phyloP scores from a whole-genome alignment of 2,797 vertebrate species.

The Podargus strigoides region DNA sequence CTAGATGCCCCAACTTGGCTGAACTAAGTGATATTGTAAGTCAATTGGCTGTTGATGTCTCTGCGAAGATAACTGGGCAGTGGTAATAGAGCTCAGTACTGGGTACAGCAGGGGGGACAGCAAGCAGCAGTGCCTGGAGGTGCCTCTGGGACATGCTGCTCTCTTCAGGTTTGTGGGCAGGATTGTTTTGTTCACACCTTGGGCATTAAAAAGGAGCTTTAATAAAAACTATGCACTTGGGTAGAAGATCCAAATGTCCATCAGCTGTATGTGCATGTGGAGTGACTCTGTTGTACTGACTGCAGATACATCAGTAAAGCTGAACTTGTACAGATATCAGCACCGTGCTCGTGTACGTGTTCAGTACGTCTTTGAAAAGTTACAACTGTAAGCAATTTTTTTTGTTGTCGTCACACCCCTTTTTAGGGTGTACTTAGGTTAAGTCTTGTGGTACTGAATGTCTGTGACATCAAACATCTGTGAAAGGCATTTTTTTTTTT shows the following conservation, averaged over 20 bases:
- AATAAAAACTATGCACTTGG: neutral
- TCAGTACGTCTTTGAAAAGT: neutral
- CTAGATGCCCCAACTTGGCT: neutral
- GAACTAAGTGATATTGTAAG: neutral
- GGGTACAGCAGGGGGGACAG: neutral
- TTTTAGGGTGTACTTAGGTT: neutral
- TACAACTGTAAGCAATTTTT: neutral
- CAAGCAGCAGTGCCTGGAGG: neutral
- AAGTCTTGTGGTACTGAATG: neutral
- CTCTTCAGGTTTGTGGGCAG: neutral
- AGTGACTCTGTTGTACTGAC: neutral
- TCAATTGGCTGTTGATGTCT: neutral
- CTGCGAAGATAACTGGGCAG: neutral
- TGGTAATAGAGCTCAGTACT: neutral
- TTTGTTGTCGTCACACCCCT: neutral
- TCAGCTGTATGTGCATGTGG: neutral
- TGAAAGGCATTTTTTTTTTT: neutral
- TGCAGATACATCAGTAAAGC: neutral
- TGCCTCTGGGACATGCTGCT: neutral
- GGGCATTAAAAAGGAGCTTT: neutral
- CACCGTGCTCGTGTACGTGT: fast-evolving
- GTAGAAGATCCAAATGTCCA: neutral
- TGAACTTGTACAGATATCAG: neutral
- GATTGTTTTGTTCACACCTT: neutral
- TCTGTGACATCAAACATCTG: conserved; percentile 29